phyloP scores from a whole-genome alignment of 2,888 invertebrate genomes.

The Cordilura impudica region DNA sequence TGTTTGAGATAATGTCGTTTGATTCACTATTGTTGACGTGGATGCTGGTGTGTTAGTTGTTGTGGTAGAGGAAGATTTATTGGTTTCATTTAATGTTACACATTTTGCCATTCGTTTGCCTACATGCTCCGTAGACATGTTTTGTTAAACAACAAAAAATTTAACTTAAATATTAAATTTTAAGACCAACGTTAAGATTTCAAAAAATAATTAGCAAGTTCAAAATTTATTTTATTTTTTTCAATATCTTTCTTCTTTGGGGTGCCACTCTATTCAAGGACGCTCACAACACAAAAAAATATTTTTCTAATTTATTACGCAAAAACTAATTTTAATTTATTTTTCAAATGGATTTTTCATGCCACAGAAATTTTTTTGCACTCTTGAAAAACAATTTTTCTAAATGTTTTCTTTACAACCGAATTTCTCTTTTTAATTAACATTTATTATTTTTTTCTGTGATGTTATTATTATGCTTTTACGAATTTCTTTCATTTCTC shows the following conservation, averaged over 20 bases:
- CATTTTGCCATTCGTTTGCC: constrained; percentile 51
- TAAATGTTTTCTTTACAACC: background rate
- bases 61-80: constrained; percentile 30
- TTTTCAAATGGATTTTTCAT: constrained; percentile 7
- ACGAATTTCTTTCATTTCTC: constrained; percentile 13
- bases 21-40: constrained; percentile 52
- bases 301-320: background rate
- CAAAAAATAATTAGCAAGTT: background rate
- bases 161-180: background rate
- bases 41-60: constrained; percentile 47
- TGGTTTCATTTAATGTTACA: constrained; percentile 48
- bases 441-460: background rate
- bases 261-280: constrained; percentile 47
- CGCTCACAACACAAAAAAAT: background rate
- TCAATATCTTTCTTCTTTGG: background rate
- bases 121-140: constrained; percentile 58
- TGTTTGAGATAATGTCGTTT: constrained; percentile 21
- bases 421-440: constrained; percentile 5
- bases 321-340: background rate
- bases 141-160: constrained; percentile 20
- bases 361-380: background rate
- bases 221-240: background rate
- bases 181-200: background rate
- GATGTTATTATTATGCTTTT: constrained; percentile 25
- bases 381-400: background rate